Base-by-base conservation (phyloP, 2,888 invertebrate genomes). In the Scrobipalpa costella region DNA sequence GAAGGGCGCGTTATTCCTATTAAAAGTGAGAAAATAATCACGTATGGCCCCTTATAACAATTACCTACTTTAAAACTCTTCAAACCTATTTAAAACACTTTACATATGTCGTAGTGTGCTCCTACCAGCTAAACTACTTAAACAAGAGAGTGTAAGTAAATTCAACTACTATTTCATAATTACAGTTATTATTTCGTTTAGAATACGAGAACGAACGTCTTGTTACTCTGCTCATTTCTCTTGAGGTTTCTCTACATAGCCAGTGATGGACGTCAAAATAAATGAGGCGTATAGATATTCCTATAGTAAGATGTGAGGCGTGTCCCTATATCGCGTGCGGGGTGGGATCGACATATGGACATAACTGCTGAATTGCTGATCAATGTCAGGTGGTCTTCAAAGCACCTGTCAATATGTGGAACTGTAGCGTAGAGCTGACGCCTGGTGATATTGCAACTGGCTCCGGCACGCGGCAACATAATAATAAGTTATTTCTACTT, bases 341-440 rank as follows among this genome's bases (percentile, higher is more conserved):
- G 63, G 68, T 71, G 68, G 64, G 68, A 70, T 70, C 83, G 84
- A 81, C 90, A 90, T 88, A 88, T 90, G 90, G 86, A 76, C 85
- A 79, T 78, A 82, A 81, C 84, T 83, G 85, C 82, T 85, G 50
- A 52, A n/a, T 52, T 13, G n/a, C 11, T n/a, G n/a, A n/a, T n/a
- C n/a, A 13, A 11, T 34, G 89, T 90, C 90, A 89, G 88, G 83
- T 90, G 90, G 82, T 73, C 71, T 71, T 68, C 66, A 13, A 68
- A 82, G 80, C 89, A 90, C 85, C 90, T 88, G 89, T 85, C 81
- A 82, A 76, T 80, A 76, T 73, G 71, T 73, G 71, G 68, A 69
- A 71, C 71, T 69, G 71, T 75, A 73, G 73, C 70, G 61, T 63
- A 33, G 15, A 17, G 44, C 9, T 57, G 34, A n/a, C n/a, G 34